Percentiles rank a stretch among this genome's conserved stretches.
Evolutionary conservation across 2,113 vertebrate genomes (phyloP).

Genomic region (Calidris pygmaea): DNA sequence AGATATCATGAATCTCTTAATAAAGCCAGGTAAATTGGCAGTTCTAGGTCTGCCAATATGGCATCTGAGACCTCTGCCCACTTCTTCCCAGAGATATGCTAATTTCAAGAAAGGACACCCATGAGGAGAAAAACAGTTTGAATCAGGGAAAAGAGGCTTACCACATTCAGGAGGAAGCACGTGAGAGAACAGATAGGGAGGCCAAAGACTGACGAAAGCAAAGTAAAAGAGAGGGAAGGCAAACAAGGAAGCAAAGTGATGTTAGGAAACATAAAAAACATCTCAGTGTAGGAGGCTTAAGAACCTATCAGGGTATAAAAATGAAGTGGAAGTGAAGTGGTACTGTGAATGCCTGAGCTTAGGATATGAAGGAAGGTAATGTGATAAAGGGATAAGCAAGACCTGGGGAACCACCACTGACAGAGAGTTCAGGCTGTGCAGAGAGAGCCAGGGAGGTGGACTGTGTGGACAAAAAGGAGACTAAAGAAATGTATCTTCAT

Average conservation of each 20-base stretch:
- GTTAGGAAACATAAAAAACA: background rate
- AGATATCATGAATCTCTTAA: background rate
- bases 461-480: background rate
- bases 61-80: background rate
- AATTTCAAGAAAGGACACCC: background rate
- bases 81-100: background rate
- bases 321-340: background rate
- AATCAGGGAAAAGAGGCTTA: background rate
- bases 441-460: background rate
- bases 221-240: background rate
- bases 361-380: background rate
- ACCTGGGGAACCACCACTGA: fast-evolving
- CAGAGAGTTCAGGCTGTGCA: background rate
- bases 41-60: background rate
- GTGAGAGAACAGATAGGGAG: background rate
- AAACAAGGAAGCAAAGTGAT: background rate
- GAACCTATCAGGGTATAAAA: background rate
- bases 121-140: background rate
- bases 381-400: background rate
- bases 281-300: background rate
- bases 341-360: background rate
- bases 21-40: background rate
- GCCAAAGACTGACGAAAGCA: background rate
- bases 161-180: background rate
- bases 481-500: background rate